These are phyloP conservation scores for Epistrophe grossulariae DNA, from an alignment of 2,888 invertebrate species.

Conservation along the genomic window DNA sequence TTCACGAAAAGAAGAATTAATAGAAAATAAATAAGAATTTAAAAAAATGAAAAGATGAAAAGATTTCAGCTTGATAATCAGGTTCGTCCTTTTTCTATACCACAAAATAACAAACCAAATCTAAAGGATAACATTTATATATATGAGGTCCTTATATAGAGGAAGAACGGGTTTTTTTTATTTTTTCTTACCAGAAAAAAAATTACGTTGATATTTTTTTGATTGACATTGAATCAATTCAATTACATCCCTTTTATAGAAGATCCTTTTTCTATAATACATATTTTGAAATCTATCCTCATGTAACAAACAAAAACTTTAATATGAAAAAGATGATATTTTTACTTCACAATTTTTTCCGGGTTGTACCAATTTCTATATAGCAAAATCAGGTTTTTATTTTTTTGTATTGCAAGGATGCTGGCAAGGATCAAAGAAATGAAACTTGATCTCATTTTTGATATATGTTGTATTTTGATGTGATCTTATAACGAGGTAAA, in stretches of 20 bases:
- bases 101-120: conserved; percentile 65
- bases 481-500: conserved; percentile 45
- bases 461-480: conserved; percentile 28
- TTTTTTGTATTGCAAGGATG: conserved; percentile 35
- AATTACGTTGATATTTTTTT: conserved; percentile 58
- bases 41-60: not conserved
- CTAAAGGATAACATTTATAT: conserved; percentile 62
- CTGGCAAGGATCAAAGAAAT: conserved; percentile 53
- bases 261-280: conserved; percentile 20
- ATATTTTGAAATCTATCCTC: conserved; percentile 1
- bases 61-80: conserved; percentile 51
- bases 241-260: conserved; percentile 6
- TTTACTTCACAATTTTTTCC: conserved; percentile 17
- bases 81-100: conserved; percentile 50
- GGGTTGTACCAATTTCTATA: not conserved
- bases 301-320: conserved; percentile 50
- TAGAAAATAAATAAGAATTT: conserved; percentile 72
- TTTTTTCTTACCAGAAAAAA: not conserved
- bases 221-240: conserved; percentile 73
- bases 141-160: not conserved
- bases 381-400: conserved; percentile 48
- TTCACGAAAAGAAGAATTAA: conserved; percentile 56
- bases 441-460: conserved; percentile 60
- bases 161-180: conserved; percentile 48
- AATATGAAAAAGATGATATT: conserved; percentile 54